Percentiles rank a stretch among this genome's conserved stretches.
Conservation (phyloP, 1,140 invertebrate genomes). For the Triops longicaudatus region DNA sequence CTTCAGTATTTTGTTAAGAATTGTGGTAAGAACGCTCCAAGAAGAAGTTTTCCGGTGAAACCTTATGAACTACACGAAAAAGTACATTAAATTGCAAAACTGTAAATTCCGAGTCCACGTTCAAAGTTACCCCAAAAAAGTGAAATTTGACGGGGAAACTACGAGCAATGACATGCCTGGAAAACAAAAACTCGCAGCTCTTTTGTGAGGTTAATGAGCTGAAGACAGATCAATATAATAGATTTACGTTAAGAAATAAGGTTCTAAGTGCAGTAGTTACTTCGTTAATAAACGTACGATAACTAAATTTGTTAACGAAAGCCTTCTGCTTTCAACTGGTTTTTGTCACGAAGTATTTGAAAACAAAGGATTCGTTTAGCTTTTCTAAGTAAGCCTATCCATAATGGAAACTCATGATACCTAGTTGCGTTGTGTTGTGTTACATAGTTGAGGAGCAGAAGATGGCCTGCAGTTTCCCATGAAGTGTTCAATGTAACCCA, state of each 20-base stretch:
- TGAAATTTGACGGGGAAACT: background rate
- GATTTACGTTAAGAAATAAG: background rate
- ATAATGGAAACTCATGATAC: too few species aligned
- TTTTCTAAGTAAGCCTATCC: too few species aligned
- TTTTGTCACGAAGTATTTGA: background rate
- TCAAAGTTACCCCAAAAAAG: background rate
- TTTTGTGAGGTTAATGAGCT: background rate
- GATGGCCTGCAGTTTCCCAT: too few species aligned
- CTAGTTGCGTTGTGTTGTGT: background rate
- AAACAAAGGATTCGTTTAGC: background rate
- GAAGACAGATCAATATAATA: background rate
- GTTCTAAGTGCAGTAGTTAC: background rate
- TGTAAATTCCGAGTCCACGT: background rate
- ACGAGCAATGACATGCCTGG: background rate
- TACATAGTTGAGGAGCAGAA: too few species aligned
- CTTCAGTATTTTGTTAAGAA: background rate
- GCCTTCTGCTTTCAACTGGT: background rate
- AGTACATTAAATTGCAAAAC: background rate
- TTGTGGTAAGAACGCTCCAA: background rate
- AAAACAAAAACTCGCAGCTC: background rate
- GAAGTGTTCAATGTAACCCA: background rate
- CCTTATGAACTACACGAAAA: background rate
- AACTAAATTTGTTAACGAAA: background rate
- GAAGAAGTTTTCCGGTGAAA: background rate
- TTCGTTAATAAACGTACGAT: background rate